Percentiles rank a stretch among this genome's conserved stretches.
These are phyloP conservation scores for Odontomyia ornata DNA, from an alignment of 2,888 invertebrate species.

Conservation along the genomic window DNA sequence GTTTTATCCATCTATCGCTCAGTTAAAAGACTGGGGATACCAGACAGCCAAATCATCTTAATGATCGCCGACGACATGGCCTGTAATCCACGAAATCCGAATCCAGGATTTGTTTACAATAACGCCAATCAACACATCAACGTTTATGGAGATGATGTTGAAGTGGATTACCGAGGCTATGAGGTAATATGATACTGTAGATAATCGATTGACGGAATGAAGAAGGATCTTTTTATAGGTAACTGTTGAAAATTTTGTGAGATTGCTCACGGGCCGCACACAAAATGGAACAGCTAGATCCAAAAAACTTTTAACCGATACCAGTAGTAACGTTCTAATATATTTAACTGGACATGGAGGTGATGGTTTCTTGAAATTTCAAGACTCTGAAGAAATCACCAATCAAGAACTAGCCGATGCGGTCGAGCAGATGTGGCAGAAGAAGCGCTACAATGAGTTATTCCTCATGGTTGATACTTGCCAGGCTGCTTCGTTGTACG, in stretches of 20 bases:
- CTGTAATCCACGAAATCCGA: slow-evolving; percentile 96
- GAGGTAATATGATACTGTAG: no score
- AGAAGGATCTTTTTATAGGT: slow-evolving; percentile 68
- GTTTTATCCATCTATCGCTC: slow-evolving; percentile 97
- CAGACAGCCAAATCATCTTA: slow-evolving; percentile 96
- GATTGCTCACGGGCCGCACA: slow-evolving; percentile 91
- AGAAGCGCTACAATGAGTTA: slow-evolving; percentile 97
- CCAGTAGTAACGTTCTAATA: slow-evolving; percentile 95
- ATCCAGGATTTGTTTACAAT: slow-evolving; percentile 97
- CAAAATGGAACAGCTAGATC: slow-evolving; percentile 93
- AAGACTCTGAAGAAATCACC: slow-evolving; percentile 98
- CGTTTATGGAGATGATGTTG: slow-evolving; percentile 99
- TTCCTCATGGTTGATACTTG: slow-evolving; percentile 99
- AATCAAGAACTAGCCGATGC: slow-evolving; percentile 98
- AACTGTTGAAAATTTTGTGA: slow-evolving; percentile 98
- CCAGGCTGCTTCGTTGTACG: slow-evolving; percentile 98
- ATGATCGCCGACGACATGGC: slow-evolving; percentile 99
- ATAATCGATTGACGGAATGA: no score
- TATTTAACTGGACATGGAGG: slow-evolving; percentile 98
- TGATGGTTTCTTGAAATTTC: slow-evolving; percentile 98
- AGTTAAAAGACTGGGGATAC: slow-evolving; percentile 98
- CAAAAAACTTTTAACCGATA: slow-evolving; percentile 93
- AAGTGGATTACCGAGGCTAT: slow-evolving; percentile 96
- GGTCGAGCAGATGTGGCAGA: slow-evolving; percentile 99
- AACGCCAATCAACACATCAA: slow-evolving; percentile 98